A percentile compares a stretch with the other conserved stretches of the same genome.
Evolutionary conservation across 2,888 invertebrate genomes (phyloP).

Genomic region (Priocnemis perturbator): DNA sequence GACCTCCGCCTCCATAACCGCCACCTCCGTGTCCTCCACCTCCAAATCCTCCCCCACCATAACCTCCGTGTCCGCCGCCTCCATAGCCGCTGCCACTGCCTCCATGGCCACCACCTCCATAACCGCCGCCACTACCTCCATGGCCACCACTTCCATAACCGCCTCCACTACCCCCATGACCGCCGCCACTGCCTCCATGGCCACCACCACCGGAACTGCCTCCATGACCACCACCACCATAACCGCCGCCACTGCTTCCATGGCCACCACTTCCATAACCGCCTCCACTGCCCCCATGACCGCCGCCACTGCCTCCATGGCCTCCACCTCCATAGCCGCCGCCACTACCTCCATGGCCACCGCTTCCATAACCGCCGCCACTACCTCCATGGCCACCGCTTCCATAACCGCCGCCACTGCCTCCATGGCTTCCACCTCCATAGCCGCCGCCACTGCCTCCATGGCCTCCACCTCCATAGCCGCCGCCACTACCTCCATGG

Average conservation of each 20-base stretch:
- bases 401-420: neutral
- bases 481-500: slow-evolving; percentile 11
- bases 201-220: slow-evolving; percentile 36
- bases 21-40: slow-evolving; percentile 25
- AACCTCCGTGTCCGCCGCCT: neutral
- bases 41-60: slow-evolving; percentile 8
- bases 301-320: neutral
- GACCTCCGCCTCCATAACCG: slow-evolving; percentile 8
- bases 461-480: slow-evolving; percentile 31
- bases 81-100: slow-evolving; percentile 30
- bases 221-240: slow-evolving; percentile 3
- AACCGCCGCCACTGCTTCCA: neutral
- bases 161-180: slow-evolving; percentile 34
- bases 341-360: neutral
- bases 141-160: slow-evolving; percentile 33
- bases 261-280: neutral
- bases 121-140: no score
- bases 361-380: neutral
- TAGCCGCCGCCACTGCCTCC: neutral
- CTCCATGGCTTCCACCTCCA: neutral
- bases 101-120: slow-evolving; percentile 27
- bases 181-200: slow-evolving; percentile 31
- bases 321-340: slow-evolving; percentile 2
- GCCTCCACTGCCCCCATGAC: no score
- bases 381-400: neutral